phyloP scores from a whole-genome alignment of 2,113 vertebrate genomes.

The Herpailurus yagouaroundi region DNA sequence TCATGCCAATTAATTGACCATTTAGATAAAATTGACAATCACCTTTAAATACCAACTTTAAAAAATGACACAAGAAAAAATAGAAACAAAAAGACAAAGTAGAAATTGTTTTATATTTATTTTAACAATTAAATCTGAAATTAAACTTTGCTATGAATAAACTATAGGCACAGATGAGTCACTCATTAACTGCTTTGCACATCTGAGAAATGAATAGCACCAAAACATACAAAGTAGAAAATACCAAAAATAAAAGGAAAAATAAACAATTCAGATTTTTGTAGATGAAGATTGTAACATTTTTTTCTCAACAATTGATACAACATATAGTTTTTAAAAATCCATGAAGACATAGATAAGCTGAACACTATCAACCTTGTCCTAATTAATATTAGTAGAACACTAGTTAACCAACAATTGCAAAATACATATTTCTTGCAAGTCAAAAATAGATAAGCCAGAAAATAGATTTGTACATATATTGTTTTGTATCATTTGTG shows the following conservation, averaged over 20 bases:
- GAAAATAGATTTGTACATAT: not conserved
- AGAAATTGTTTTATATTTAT: not conserved
- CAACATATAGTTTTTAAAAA: not conserved
- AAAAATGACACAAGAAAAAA: not conserved
- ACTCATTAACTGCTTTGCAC: not conserved
- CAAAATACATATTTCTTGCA: not conserved
- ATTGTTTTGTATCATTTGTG: not conserved
- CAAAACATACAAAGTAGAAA: not conserved
- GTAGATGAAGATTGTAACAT: not conserved
- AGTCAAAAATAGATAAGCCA: not conserved
- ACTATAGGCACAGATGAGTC: not conserved
- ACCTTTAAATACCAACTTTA: not conserved
- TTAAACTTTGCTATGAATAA: slow-evolving; percentile 6
- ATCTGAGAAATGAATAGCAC: not conserved
- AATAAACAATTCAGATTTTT: not conserved
- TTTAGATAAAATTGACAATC: not conserved
- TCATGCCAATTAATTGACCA: not conserved
- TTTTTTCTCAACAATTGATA: not conserved
- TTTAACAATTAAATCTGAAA: not conserved
- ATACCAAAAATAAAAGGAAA: not conserved
- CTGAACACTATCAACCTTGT: not conserved
- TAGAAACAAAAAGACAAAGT: not conserved
- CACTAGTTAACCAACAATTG: not conserved
- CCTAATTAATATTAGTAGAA: not conserved
- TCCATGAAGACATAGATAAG: not conserved